Evolutionary conservation across 2,888 invertebrate species (phyloP).

Genomic region (Chorisops tibialis): DNA sequence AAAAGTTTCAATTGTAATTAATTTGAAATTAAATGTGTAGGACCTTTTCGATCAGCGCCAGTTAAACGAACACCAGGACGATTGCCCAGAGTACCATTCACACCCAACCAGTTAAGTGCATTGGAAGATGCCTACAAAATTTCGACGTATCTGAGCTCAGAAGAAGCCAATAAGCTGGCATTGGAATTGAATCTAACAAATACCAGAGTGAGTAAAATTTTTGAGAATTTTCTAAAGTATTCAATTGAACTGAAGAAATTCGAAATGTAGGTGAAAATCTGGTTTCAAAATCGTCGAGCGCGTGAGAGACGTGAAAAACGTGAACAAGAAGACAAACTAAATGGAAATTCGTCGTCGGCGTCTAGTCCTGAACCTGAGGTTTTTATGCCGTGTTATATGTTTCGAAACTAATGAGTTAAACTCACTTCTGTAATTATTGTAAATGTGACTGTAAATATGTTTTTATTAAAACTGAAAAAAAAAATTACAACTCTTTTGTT

Average conservation of each 20-base stretch:
- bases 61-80: slow-evolving; percentile 59
- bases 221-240: background rate
- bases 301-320: slow-evolving; percentile 67
- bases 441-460: too few relatives aligned
- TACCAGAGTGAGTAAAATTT: slow-evolving; percentile 57
- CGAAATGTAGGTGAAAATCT: slow-evolving; percentile 57
- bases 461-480: too few relatives aligned
- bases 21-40: slow-evolving; percentile 30
- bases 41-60: slow-evolving; percentile 46
- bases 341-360: background rate
- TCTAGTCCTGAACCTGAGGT: slow-evolving; percentile 22
- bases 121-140: slow-evolving; percentile 63
- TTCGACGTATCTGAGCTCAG: slow-evolving; percentile 64
- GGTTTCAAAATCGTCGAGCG: slow-evolving; percentile 80
- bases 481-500: too few relatives aligned
- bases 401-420: too few relatives aligned
- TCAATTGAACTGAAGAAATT: background rate
- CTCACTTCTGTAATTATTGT: too few relatives aligned
- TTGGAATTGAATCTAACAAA: slow-evolving; percentile 61
- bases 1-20: background rate
- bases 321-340: slow-evolving; percentile 41
- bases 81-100: slow-evolving; percentile 68
- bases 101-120: slow-evolving; percentile 60
- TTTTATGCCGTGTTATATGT: slow-evolving; percentile 4
- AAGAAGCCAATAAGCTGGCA: slow-evolving; percentile 63